Evolutionary conservation across 1,140 invertebrate genomes (phyloP).

Genomic region (Parapsyche elsis): DNA sequence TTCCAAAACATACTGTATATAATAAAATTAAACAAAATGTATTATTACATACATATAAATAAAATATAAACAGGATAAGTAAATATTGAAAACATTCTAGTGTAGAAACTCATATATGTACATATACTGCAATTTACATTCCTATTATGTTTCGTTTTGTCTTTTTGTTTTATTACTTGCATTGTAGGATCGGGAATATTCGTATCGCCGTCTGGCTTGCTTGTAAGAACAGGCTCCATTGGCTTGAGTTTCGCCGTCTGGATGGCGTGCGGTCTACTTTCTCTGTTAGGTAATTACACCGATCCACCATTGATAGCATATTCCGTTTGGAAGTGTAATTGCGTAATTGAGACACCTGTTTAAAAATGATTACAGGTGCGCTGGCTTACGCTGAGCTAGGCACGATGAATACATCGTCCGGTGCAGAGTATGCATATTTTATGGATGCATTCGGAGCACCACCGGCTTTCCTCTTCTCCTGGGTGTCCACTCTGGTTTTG

Average conservation of each 20-base stretch:
- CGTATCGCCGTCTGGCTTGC: constrained; percentile 94
- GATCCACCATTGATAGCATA: constrained; percentile 79
- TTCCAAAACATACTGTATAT: too few relatives aligned
- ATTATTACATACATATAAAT: too few relatives aligned
- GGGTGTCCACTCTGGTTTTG: constrained; percentile 89
- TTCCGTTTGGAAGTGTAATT: background rate
- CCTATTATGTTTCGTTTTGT: background rate
- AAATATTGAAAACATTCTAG: too few relatives aligned
- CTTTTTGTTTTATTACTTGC: background rate
- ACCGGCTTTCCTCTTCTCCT: constrained; percentile 91
- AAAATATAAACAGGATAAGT: too few relatives aligned
- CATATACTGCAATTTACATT: background rate
- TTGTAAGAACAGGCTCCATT: constrained; percentile 91
- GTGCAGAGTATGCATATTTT: constrained; percentile 93
- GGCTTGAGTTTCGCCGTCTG: constrained; percentile 94
- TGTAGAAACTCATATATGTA: too few relatives aligned
- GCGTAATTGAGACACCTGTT: background rate
- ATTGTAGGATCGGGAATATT: constrained; percentile 93
- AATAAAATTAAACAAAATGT: too few relatives aligned
- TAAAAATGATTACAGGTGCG: constrained; percentile 72
- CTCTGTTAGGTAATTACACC: constrained; percentile 80
- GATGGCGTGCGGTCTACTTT: constrained; percentile 91
- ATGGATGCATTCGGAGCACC: constrained; percentile 90
- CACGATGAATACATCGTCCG: constrained; percentile 93
- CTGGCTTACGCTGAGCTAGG: constrained; percentile 93